Evolutionary conservation across 2,888 invertebrate species (phyloP), one percentile per base, ranked within the genome.

Genomic region (Dione juno): DNA sequence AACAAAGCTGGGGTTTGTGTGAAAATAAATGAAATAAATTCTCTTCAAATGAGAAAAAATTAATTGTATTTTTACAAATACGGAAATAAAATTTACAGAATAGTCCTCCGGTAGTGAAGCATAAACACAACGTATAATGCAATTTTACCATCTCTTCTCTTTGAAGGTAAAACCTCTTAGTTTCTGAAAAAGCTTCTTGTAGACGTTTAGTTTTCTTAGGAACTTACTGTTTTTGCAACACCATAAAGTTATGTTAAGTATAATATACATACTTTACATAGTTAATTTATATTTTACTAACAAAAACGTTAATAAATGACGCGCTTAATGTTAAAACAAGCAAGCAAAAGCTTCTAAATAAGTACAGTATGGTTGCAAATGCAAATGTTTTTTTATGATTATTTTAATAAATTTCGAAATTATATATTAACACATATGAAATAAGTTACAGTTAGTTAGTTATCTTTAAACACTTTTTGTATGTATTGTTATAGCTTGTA

Each of bases 141-240:
- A 57, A 57, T 57, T 57, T 13, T 57, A 7, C 16, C 37, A 16
- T 54, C 54, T 54, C 35, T 57, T 57, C 16, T 16, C 37, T 57
- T 57, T 57, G 37, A 37, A 57, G 37, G 16, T 57, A 57, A 57
- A 57, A 57, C 37, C 57, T 57, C 40, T 57, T 57, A 57, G 37
- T 40, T 57, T 57, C 57, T 57, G 16, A 16, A 57, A 16, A 37
- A 16, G 54, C 54, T 57, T 57, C 16, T 57, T 11, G 57, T 40
- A 57, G 37, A 16, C 37, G 35, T 57, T 57, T 57, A 57, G 11
- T 57, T 57, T 19, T 16, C 37, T 57, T 37, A 16, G 11, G 16
- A 37, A 6, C 2, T 37, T 57, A 37, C 37, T 16, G 16, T 40
- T 37, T 57, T 16, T 16, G 16, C 6, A 13, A 57, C n/a, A 57